These are phyloP conservation scores for Lepus americanus DNA, from an alignment of 2,113 vertebrate species.

Conservation along the genomic window DNA sequence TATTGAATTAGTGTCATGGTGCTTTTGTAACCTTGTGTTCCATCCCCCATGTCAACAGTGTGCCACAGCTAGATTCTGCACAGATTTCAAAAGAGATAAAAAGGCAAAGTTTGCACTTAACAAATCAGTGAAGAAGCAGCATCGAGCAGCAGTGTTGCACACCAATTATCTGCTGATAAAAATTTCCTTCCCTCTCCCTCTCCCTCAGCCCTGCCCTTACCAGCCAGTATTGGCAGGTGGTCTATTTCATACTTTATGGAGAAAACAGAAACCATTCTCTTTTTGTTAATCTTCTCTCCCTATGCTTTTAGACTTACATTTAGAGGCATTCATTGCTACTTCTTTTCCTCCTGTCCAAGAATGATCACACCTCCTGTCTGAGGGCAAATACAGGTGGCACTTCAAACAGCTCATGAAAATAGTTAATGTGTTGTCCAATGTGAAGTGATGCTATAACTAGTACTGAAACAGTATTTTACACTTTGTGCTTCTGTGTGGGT, in stretches of 20 bases:
- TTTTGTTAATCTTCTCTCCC: background rate
- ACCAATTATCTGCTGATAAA: background rate
- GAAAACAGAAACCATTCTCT: background rate
- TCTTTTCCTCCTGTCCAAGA: background rate
- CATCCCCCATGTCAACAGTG: background rate
- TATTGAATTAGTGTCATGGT: background rate
- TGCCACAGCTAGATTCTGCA: background rate
- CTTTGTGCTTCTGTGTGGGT: background rate
- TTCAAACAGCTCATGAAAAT: too few relatives aligned
- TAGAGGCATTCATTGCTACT: background rate
- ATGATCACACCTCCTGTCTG: background rate
- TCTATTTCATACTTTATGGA: background rate
- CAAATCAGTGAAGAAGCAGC: background rate
- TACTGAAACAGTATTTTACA: too few relatives aligned
- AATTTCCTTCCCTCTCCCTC: background rate
- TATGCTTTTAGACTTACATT: background rate
- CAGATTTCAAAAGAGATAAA: slow-evolving; percentile 15
- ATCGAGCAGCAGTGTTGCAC: background rate
- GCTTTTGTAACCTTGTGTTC: background rate
- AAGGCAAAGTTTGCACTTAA: background rate
- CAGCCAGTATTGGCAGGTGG: background rate
- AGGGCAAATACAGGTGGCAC: background rate
- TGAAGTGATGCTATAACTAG: too few relatives aligned
- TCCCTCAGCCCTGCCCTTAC: background rate
- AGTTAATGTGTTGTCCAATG: too few relatives aligned